phyloP scores from a whole-genome alignment of 92 coral and sea anemone species.

The Montipora capitata region DNA sequence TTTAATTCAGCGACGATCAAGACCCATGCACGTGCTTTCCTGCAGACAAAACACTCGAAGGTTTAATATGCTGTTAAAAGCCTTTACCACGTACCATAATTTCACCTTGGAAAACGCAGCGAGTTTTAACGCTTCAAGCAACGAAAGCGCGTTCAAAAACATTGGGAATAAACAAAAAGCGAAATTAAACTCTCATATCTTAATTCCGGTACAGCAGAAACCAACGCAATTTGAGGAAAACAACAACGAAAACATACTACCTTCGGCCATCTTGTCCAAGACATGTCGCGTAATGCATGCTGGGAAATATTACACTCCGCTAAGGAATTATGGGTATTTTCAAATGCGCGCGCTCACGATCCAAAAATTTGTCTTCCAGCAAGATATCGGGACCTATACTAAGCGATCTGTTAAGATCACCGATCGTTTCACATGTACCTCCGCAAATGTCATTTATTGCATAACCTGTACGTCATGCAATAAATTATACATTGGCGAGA shows the following conservation, averaged over 20 bases:
- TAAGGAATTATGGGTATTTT: no score
- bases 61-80: not conserved
- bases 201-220: not conserved
- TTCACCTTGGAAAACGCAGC: not conserved
- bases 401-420: no score
- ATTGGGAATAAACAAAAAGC: not conserved
- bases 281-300: not conserved
- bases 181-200: not conserved
- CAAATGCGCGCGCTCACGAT: no score
- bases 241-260: not conserved
- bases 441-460: no score
- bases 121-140: not conserved
- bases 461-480: no score
- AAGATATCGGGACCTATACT: no score
- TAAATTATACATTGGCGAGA: no score
- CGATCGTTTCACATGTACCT: no score
- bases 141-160: not conserved
- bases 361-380: no score
- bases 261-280: constrained; percentile 54
- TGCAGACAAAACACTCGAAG: not conserved
- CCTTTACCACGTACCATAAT: not conserved
- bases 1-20: not conserved
- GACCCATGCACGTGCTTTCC: constrained; percentile 11
- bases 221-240: not conserved
- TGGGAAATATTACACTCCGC: not conserved